Base-by-base conservation (phyloP, 1,140 invertebrate species). In the Eulimnadia texana region DNA sequence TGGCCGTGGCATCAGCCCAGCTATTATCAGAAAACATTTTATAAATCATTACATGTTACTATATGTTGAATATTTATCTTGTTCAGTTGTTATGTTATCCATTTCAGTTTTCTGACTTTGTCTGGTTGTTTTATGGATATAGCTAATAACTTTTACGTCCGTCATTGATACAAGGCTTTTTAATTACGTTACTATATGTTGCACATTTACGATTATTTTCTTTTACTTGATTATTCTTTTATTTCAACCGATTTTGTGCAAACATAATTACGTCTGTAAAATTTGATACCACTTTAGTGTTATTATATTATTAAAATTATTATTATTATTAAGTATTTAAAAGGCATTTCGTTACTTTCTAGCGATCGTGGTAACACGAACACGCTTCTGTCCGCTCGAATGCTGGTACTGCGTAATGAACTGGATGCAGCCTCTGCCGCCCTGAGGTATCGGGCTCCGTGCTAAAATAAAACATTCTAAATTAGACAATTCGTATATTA, bases 391-490 rank as follows among this genome's bases (percentile, higher is more conserved):
- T 2, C 97, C 96, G 75, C 84, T 93, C n/a, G 93, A 86, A 74
- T 99, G 95, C 74, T 98, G 93, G 76, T 97, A 98, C 69, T 98
- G 90, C 3, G 94, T 99, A 50, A 99, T 96, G 71, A 99, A 96
- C 73, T 99, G 97, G 61, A 99, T 85, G 69, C 91, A 98, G 0
- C 94, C 96, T 56, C 91, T 78, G 0, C 93, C 92, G 51, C 93
- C 94, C 74, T 96, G 93, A 0, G 93, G 93, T 65, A 97, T 89
- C 0, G 92, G 91, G 91, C 88, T 25, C 92, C 85, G 72, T 97
- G 93, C 77, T 96, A 68, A 16, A 71, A 69, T 49, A 63, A 54
- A 61, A 67, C 16, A 57, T n/a, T n/a, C n/a, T n/a, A n/a, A n/a
- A n/a, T n/a, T n/a, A n/a, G n/a, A n/a, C n/a, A n/a, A n/a, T n/a